phyloP scores from a whole-genome alignment of 2,797 vertebrate genomes.

The Semotilus atromaculatus region DNA sequence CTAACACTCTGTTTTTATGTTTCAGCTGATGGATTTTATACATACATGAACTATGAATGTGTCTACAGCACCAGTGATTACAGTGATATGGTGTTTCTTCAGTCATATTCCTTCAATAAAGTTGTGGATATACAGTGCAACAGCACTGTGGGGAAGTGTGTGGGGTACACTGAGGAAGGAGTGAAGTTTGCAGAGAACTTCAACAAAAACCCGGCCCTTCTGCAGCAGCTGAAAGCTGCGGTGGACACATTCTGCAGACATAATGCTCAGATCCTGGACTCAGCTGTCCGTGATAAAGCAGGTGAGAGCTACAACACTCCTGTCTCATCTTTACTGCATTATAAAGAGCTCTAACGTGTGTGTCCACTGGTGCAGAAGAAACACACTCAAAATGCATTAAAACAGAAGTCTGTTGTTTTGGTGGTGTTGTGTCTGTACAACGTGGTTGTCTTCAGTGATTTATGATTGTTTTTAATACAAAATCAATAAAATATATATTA shows the following conservation, averaged over 20 bases:
- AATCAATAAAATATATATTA: neutral
- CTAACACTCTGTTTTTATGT: neutral
- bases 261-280: rapidly evolving
- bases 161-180: slow-evolving; percentile 44
- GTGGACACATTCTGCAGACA: neutral
- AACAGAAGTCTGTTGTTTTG: neutral
- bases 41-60: neutral
- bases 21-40: slow-evolving; percentile 52
- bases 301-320: neutral
- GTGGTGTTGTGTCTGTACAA: neutral
- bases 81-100: slow-evolving; percentile 45
- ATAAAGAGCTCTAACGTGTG: neutral
- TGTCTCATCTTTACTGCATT: neutral
- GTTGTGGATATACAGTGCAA: slow-evolving; percentile 45
- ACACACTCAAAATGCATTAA: neutral
- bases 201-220: neutral
- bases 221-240: rapidly evolving
- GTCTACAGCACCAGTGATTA: slow-evolving; percentile 22
- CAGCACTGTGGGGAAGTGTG: slow-evolving; percentile 63
- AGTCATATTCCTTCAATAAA: slow-evolving; percentile 56
- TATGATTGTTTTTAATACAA: neutral
- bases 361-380: neutral
- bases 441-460: neutral
- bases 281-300: neutral
- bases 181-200: neutral